Base-by-base conservation (phyloP, 2,113 vertebrate genomes). In the Saccopteryx bilineata region DNA sequence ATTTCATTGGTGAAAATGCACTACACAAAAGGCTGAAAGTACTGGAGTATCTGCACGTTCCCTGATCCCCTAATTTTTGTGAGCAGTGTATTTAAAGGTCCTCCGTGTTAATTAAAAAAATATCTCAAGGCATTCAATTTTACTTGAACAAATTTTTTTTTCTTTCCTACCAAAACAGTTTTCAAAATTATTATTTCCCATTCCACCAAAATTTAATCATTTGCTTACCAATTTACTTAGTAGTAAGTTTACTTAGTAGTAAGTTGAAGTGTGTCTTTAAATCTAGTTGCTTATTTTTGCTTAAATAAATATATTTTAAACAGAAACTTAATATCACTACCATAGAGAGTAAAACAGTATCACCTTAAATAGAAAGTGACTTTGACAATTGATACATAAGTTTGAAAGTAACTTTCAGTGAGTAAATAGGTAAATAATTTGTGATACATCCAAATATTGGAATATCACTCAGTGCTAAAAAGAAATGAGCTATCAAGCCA, bases 141-240 rank as follows among this genome's bases (percentile, higher is more conserved):
- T 54, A 5, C 48, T 93, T 17, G 7, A 0, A 95, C 28, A 93
- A 93, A 66, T 75, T 68, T 92, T 83, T 75, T 33, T 60, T 61
- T 83, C 58, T 90, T 83, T 85, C 72, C 52, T 88, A 5, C 19
- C 9, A 86, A 12, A 61, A 75, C 10, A 80, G 33, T 18, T 68
- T 81, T 92, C 17, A 86, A 81, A 76, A 58, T 78, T 56, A 90
- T 17, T 54, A 78, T 93, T 91, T 76, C 23, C 68, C 9, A 65
- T 78, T 56, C 3, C 7, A 50, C 39, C 10, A 48, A 52, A 39
- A 87, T 78, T 75, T 52, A 94, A 3, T 74, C 24, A 19, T 46
- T 89, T 48, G 31, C 74, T 68, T 68, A 33, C 3, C 58, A 85
- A 12, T 63, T 48, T 63, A 48, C 18, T 39, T 39, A 39, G 39